phyloP scores from a whole-genome alignment of 2,113 vertebrate species.

The Ammodramus savannarum region DNA sequence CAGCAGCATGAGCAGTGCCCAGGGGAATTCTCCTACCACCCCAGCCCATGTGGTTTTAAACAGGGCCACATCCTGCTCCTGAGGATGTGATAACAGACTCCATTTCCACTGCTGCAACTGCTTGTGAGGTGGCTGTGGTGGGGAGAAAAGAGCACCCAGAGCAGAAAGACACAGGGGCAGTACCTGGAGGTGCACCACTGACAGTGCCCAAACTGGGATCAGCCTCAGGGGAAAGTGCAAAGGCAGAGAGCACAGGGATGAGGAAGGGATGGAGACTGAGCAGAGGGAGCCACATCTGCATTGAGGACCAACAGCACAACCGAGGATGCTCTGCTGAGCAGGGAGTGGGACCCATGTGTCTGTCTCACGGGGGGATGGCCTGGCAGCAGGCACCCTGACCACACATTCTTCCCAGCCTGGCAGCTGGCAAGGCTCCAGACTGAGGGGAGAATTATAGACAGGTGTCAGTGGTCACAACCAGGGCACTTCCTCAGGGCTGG shows the following conservation, averaged over 20 bases:
- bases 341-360: accelerated
- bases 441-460: accelerated
- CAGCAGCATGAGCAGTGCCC: not conserved
- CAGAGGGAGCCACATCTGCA: accelerated
- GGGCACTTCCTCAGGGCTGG: not conserved
- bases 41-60: accelerated
- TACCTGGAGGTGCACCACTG: not conserved
- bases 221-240: not conserved
- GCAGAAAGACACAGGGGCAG: not conserved
- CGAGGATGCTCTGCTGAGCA: accelerated
- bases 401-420: not conserved
- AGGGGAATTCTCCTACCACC: accelerated
- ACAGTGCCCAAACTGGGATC: not conserved
- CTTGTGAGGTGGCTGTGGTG: not conserved
- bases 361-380: accelerated
- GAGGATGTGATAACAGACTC: not conserved
- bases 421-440: accelerated
- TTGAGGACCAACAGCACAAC: not conserved
- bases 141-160: not conserved
- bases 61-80: not conserved
- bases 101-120: not conserved
- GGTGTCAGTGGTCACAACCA: accelerated
- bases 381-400: not conserved
- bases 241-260: not conserved
- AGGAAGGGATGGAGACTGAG: not conserved